Evolutionary conservation across 2,888 invertebrate genomes (phyloP), one percentile per base, ranked within the genome.

Genomic region (Caenorhabditis zanzibari): DNA sequence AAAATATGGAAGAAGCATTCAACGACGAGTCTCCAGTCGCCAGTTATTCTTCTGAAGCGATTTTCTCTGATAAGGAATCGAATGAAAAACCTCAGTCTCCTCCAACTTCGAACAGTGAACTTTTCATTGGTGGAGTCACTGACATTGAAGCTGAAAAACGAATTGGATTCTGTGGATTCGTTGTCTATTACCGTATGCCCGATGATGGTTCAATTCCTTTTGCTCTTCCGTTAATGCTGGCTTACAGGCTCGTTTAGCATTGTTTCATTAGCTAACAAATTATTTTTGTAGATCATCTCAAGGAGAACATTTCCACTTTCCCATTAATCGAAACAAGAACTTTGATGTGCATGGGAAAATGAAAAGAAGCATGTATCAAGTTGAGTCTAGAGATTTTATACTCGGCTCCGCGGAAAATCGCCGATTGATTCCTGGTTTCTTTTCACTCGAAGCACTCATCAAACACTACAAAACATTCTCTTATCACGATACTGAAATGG

Each of bases 401-500:
- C 10, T 32, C 12, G 19, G 41, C 0, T n/a, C 28, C 4, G 2
- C 6, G 4, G 73, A 61, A 2, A 6, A 41, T 14, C 2, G n/a
- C 7, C 9, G 12, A 19, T 44, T 56, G 32, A 47, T 63, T 49
- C 66, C 68, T 22, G 63, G 64, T 41, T 74, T 81, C 26, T 41
- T 74, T 14, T 74, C 81, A 14, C 16, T 81, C 24, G 61, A 49
- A 32, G 52, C 81, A 0, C 24, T 81, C 7, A 74, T 81, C 32
- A 63, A 71, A 24, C 74, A 81, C 41, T 74, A 74, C 38, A 74
- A 74, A 26, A 81, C 81, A 12, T 81, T 81, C 35, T 66, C 63
- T 1, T 73, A 66, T 32, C 59, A 74, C n/a, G 74, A 81, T 63
- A 28, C 61, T 38, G 38, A 26, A 10, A 59, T 14, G n/a, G 81